Evolutionary conservation across 2,888 invertebrate genomes (phyloP).

Genomic region (Acrobasis suavella): DNA sequence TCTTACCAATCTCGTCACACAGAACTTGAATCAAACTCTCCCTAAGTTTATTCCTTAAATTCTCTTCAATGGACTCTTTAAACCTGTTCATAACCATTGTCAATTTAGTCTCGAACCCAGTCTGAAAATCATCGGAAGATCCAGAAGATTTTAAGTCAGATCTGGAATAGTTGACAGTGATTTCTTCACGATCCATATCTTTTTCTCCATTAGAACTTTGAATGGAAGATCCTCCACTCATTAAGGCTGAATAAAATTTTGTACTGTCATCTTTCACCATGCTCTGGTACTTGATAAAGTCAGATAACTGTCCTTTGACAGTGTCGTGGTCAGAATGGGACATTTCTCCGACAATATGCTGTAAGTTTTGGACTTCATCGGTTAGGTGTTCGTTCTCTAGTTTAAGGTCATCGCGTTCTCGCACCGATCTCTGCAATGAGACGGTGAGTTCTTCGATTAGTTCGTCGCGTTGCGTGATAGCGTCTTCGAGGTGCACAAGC

Average conservation of each 20-base stretch:
- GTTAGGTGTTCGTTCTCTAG: conserved; percentile 84
- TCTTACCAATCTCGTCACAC: conserved; percentile 78
- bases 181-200: conserved; percentile 77
- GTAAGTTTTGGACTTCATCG: conserved; percentile 80
- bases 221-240: conserved; percentile 66
- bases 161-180: conserved; percentile 69
- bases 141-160: conserved; percentile 66
- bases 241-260: conserved; percentile 69
- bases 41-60: conserved; percentile 69
- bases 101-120: conserved; percentile 65
- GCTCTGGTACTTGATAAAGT: conserved; percentile 71
- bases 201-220: conserved; percentile 73
- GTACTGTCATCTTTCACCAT: conserved; percentile 72
- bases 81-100: conserved; percentile 58
- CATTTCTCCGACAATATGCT: conserved; percentile 59
- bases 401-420: conserved; percentile 83
- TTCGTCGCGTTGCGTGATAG: conserved; percentile 86
- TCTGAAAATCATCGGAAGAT: conserved; percentile 64
- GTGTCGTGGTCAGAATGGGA: conserved; percentile 66
- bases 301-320: conserved; percentile 69
- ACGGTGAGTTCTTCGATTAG: conserved; percentile 87
- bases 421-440: conserved; percentile 86
- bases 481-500: conserved; percentile 88
- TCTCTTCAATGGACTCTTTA: conserved; percentile 66
- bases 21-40: conserved; percentile 81